Evolutionary conservation across 1,140 invertebrate genomes (phyloP), one percentile per base, ranked within the genome.

Genomic region (Solenopsis invicta): DNA sequence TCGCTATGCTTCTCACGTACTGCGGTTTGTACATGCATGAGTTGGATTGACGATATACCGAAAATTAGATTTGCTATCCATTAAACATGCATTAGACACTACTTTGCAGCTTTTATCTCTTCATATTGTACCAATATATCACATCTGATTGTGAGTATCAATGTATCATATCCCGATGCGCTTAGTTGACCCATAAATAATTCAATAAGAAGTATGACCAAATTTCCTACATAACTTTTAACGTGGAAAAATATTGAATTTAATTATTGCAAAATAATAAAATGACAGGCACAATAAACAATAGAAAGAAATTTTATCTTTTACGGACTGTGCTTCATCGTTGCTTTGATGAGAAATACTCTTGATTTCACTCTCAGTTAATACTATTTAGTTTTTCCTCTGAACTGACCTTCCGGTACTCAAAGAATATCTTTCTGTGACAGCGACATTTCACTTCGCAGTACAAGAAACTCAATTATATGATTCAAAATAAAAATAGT

Each of bases 21-120:
- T 56, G 8, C 24, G 67, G 66, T 71, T 74, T 84, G 41, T 71
- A 29, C 8, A 45, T 29, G 34, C 48, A 21, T 18, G 48, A 9
- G 9, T 74, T 56, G 8, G 16, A 18, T 1, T 9, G 52, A 13
- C 13, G 1, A 72, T 21, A 18, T 50, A 45, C 8, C 52, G 45
- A 18, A 82, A 82, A 84, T 61, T 61, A 84, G 24, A 84, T 75
- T 74, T n/a, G 12, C 10, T 48, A 62, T 4, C 18, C 67, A 50
- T 84, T 75, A 61, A 75, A 74, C 54, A 75, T 74, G 74, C 41
- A 84, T 84, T 62, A 84, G 54, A 48, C 13, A n/a, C 18, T 72
- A 62, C 6, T 62, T 54, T 48, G 29, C 24, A 61, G 24, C 41
- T 48, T 84, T 81, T n/a, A 81, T 71, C 8, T 61, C 18, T 48